Percentiles rank a stretch among this genome's conserved stretches.
Evolutionary conservation across 2,888 invertebrate species (phyloP).

Genomic region (Campoplex capitator): DNA sequence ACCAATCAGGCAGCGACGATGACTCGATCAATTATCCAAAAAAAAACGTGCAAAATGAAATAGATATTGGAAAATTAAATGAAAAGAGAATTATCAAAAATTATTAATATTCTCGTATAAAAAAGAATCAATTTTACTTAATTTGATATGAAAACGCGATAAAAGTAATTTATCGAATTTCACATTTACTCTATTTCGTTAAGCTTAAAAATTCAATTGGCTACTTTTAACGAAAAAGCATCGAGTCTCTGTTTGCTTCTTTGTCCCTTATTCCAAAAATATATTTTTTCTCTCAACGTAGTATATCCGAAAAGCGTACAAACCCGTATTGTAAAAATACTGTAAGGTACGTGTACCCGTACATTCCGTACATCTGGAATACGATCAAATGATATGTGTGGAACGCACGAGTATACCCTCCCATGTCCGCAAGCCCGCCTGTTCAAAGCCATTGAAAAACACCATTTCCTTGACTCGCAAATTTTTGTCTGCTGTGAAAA

Average conservation of each 20-base stretch:
- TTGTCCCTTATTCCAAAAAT: background rate
- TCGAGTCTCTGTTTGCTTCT: background rate
- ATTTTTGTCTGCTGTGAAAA: background rate
- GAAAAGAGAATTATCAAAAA: background rate
- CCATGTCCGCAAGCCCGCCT: background rate
- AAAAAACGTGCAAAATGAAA: background rate
- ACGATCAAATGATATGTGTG: conserved; percentile 62
- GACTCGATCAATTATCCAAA: too few species aligned
- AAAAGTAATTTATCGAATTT: background rate
- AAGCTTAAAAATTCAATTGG: background rate
- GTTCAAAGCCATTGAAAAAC: conserved; percentile 15
- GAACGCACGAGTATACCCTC: conserved; percentile 45
- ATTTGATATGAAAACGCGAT: background rate
- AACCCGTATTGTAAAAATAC: conserved; percentile 50
- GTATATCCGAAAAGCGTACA: conserved; percentile 29
- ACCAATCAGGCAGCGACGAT: too few species aligned
- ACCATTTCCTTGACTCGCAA: background rate
- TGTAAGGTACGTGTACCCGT: conserved; percentile 43
- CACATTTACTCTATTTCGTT: background rate
- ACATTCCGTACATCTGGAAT: conserved; percentile 65
- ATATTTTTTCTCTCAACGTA: conserved; percentile 31
- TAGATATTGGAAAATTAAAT: background rate
- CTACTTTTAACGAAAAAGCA: background rate
- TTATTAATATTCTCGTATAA: background rate
- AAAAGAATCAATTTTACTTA: background rate